phyloP scores from a whole-genome alignment of 2,797 vertebrate species.

The Acanthopagrus latus region DNA sequence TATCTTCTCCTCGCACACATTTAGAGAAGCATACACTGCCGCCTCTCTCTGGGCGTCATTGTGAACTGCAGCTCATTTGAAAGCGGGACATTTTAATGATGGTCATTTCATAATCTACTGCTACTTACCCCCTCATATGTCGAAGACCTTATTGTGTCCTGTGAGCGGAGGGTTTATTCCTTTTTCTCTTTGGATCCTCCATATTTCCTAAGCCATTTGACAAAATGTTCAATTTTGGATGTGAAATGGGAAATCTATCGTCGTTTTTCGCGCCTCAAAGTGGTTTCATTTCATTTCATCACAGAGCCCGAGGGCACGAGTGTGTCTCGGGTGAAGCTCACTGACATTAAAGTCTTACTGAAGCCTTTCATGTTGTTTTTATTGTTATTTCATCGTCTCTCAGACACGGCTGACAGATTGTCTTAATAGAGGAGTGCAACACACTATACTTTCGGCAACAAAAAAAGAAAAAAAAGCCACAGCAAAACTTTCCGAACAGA shows the following conservation, averaged over 20 bases:
- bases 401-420: not conserved
- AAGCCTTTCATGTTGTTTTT: constrained; percentile 48
- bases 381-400: constrained; percentile 18
- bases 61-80: constrained; percentile 36
- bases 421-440: not conserved
- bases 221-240: constrained; percentile 41
- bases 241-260: constrained; percentile 39
- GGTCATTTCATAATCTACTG: constrained; percentile 20
- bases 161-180: not conserved
- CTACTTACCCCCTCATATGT: not conserved
- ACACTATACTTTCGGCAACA: not conserved
- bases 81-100: not conserved
- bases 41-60: constrained; percentile 60
- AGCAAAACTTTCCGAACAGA: not conserved
- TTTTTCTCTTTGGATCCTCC: not conserved
- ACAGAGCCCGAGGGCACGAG: constrained; percentile 27
- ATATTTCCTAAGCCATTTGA: constrained; percentile 34
- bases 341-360: constrained; percentile 32
- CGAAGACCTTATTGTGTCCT: constrained; percentile 13
- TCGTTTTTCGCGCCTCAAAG: constrained; percentile 43
- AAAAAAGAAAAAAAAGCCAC: not conserved
- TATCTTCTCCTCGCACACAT: not conserved
- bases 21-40: constrained; percentile 46
- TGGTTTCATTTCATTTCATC: constrained; percentile 69
- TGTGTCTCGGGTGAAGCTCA: constrained; percentile 19